Conservation (phyloP, 2,888 invertebrate species). For the Lasioglossum vierecki region DNA sequence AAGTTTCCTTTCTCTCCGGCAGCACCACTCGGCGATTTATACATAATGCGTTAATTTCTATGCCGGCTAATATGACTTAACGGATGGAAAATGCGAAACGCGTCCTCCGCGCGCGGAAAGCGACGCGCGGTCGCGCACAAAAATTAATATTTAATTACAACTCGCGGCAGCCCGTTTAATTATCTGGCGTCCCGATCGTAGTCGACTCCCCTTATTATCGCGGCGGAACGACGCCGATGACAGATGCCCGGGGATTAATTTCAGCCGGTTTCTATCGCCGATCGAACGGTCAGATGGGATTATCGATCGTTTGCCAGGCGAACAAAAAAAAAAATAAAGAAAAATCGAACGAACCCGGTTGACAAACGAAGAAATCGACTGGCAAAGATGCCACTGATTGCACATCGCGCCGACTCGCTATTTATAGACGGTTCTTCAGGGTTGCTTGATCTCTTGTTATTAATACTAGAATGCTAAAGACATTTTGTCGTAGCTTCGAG, state of each 20-base stretch:
- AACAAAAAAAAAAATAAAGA: background rate
- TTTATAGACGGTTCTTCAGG: background rate
- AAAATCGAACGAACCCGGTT: background rate
- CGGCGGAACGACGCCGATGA: slow-evolving; percentile 22
- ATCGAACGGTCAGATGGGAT: slow-evolving; percentile 11
- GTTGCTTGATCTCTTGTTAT: background rate
- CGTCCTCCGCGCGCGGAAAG: background rate
- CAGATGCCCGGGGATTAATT: slow-evolving; percentile 18
- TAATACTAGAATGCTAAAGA: background rate
- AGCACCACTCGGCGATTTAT: slow-evolving; percentile 33
- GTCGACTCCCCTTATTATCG: slow-evolving; percentile 25
- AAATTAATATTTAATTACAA: slow-evolving; percentile 42
- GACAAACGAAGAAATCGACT: slow-evolving; percentile 19
- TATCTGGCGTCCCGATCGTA: slow-evolving; percentile 30
- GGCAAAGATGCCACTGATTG: background rate
- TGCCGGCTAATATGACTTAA: slow-evolving; percentile 58
- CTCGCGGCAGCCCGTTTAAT: slow-evolving; percentile 25
- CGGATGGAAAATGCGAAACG: slow-evolving; percentile 48
- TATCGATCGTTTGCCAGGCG: background rate
- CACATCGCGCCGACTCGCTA: background rate
- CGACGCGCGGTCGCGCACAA: background rate
- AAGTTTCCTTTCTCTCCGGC: background rate
- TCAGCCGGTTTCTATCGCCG: slow-evolving; percentile 10
- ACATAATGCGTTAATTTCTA: slow-evolving; percentile 67
- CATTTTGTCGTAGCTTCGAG: too few relatives aligned